These are phyloP conservation scores for Mionectes macconnelli DNA, from an alignment of 2,113 vertebrate species.

Conservation along the genomic window DNA sequence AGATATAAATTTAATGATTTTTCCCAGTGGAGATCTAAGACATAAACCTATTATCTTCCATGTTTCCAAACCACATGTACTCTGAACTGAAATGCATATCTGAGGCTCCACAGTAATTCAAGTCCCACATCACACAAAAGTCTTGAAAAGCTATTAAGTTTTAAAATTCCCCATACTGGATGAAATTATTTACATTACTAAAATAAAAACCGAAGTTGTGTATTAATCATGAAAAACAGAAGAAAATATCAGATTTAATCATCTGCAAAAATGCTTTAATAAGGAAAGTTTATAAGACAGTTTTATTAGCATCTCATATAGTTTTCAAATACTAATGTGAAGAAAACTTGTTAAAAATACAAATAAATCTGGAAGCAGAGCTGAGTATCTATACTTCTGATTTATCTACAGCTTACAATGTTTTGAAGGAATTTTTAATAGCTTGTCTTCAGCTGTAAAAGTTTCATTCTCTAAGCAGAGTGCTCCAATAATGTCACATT, in stretches of 20 bases:
- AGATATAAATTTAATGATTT: neutral
- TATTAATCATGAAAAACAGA: neutral
- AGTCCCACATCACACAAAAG: neutral
- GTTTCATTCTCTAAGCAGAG: slow-evolving; percentile 35
- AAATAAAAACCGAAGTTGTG: neutral
- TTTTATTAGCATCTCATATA: neutral
- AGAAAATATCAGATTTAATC: neutral
- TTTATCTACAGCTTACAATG: neutral
- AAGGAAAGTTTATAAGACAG: neutral
- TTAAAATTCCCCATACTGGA: neutral
- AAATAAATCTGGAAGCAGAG: slow-evolving; percentile 27
- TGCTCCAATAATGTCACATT: slow-evolving; percentile 37
- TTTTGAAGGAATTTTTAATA: slow-evolving; percentile 52
- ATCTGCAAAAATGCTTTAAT: neutral
- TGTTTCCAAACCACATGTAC: neutral
- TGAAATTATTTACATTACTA: neutral
- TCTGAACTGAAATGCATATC: neutral
- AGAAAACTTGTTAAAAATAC: neutral
- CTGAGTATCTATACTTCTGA: neutral
- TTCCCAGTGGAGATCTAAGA: neutral
- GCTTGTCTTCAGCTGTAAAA: slow-evolving; percentile 53
- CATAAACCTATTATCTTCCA: neutral
- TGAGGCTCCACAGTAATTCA: neutral
- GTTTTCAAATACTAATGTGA: neutral
- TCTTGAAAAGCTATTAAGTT: neutral